A percentile compares a stretch with the other conserved stretches of the same genome.
Conservation (phyloP, 2,113 vertebrate genomes). For the Mystacornis crossleyi region DNA sequence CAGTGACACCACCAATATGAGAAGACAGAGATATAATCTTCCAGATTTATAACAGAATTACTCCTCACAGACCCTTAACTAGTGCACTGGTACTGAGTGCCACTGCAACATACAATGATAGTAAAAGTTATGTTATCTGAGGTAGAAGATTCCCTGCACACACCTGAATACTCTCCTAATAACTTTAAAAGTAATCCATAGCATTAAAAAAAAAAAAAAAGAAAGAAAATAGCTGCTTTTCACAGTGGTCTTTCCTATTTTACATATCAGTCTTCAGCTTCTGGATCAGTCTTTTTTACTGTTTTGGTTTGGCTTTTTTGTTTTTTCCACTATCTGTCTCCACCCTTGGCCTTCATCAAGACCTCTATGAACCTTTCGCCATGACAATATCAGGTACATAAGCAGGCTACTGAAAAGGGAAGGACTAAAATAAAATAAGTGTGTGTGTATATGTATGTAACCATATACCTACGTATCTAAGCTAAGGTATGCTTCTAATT, state of each 20-base stretch:
- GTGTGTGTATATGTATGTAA: rapidly evolving
- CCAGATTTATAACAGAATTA: neutral
- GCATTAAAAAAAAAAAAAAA: neutral
- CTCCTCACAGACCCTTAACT: neutral
- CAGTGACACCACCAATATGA: neutral
- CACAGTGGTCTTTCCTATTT: neutral
- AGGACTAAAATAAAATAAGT: neutral
- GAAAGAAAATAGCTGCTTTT: neutral
- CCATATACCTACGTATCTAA: rapidly evolving
- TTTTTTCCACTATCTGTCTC: neutral
- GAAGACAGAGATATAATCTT: neutral
- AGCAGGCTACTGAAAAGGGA: neutral
- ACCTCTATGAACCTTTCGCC: neutral
- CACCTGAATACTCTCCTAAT: neutral
- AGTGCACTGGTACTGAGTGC: neutral
- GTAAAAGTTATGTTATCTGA: neutral
- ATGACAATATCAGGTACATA: neutral
- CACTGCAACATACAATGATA: neutral
- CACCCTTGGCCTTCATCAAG: neutral
- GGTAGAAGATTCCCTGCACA: neutral
- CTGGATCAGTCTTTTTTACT: neutral
- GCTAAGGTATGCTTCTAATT: neutral
- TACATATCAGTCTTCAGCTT: neutral
- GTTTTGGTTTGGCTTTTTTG: rapidly evolving
- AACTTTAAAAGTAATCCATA: neutral